Base-by-base conservation (phyloP, 2,797 vertebrate genomes). In the Myotis vivesi region DNA sequence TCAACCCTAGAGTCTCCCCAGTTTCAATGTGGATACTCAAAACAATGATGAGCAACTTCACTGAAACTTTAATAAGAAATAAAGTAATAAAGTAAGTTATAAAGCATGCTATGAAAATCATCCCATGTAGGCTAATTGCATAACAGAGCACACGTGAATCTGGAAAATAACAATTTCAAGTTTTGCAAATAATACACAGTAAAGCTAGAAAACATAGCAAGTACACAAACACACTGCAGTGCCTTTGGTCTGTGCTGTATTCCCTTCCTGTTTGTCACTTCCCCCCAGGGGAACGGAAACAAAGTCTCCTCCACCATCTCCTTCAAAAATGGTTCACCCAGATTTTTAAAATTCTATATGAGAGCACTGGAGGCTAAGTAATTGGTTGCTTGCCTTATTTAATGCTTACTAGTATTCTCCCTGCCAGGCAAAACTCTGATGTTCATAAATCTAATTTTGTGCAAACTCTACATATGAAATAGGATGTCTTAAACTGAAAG, bases 111-210 rank as follows among this genome's bases (percentile, higher is more conserved):
- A 88, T 51, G 16, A 91, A 91, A 73, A 75, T 25, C 73, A 71
- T 8, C 88, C 69, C 55, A 8, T 57, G 6, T 80, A 51, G 57
- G 44, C 66, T 87, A 91, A 83, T 4, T 77, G 64, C 28, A 30
- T 72, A 86, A 77, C 15, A 89, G 33, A 87, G 72, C 36, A 87
- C 38, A 30, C 36, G 5, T 36, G 41, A 49, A 81, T n/a, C 22
- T 71, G 33, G 44, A 57, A 57, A 59, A 69, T 23, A 77, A 81
- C 69, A 76, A 57, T 53, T 71, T 64, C 13, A 76, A 33, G 30
- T 84, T 92, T 94, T 93, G 22, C 59, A 93, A 76, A 72, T 33
- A 89, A 5, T 57, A 68, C 17, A 51, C 62, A 81, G 28, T 51
- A 96, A 59, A 75, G 59, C 11, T 72, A 33, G 46, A 92, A 87